phyloP scores from a whole-genome alignment of 2,797 vertebrate species.

The Lacerta bilineata region DNA sequence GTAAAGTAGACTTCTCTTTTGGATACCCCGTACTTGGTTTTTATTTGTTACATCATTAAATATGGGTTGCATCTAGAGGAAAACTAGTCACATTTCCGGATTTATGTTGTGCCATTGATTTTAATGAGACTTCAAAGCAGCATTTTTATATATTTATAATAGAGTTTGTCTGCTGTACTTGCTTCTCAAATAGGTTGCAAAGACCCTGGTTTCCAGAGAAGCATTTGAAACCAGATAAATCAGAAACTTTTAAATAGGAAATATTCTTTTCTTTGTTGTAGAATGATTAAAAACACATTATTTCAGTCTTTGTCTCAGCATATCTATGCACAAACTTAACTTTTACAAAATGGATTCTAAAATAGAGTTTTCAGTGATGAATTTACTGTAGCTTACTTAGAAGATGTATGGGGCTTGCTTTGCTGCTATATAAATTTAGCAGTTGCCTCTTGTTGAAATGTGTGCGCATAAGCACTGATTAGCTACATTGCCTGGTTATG shows the following conservation, averaged over 20 bases:
- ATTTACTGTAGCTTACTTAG: background rate
- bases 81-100: background rate
- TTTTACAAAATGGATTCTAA: background rate
- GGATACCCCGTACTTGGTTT: background rate
- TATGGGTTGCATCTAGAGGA: background rate
- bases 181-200: background rate
- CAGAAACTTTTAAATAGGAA: background rate
- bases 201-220: background rate
- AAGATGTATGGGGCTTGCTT: background rate
- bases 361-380: background rate
- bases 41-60: background rate
- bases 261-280: background rate
- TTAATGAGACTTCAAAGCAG: background rate
- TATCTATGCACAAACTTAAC: background rate
- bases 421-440: constrained; percentile 8
- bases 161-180: background rate
- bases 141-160: background rate
- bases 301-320: background rate
- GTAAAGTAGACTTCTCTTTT: background rate
- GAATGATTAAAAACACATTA: background rate
- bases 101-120: background rate
- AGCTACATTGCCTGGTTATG: background rate
- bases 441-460: background rate
- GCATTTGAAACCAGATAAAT: background rate
- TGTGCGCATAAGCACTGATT: background rate